Evolutionary conservation across 2,888 invertebrate genomes (phyloP).

Genomic region (Metopia argyrocephala): DNA sequence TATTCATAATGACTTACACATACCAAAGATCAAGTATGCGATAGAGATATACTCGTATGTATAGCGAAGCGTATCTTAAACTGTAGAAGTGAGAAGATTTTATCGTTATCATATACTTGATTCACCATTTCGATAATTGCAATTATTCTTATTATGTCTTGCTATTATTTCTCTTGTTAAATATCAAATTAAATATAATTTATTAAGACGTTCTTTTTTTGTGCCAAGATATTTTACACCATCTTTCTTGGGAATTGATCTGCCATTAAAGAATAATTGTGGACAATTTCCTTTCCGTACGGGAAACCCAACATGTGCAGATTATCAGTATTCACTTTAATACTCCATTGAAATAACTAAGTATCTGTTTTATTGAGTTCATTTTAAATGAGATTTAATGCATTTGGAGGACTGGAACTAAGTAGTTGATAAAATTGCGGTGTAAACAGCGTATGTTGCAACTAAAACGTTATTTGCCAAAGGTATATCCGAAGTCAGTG

Average conservation of each 20-base stretch:
- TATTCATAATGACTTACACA: too few relatives aligned
- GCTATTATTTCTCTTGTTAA: neutral
- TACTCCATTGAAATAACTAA: neutral
- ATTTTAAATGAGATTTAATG: neutral
- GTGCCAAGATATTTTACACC: neutral
- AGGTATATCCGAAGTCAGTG: slow-evolving; percentile 27
- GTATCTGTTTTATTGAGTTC: neutral
- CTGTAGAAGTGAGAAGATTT: too few relatives aligned
- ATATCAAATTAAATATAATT: too few relatives aligned
- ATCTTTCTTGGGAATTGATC: neutral
- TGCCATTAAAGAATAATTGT: neutral
- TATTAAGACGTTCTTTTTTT: too few relatives aligned
- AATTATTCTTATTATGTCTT: too few relatives aligned
- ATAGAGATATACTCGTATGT: too few relatives aligned
- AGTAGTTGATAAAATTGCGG: slow-evolving; percentile 6
- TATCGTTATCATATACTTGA: too few relatives aligned
- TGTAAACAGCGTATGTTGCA: slow-evolving; percentile 31
- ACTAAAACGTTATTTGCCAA: neutral
- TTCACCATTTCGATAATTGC: too few relatives aligned
- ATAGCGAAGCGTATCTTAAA: too few relatives aligned
- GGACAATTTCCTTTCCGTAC: neutral
- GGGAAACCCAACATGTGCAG: neutral
- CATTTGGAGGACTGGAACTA: neutral
- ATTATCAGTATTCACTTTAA: neutral
- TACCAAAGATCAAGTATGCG: too few relatives aligned